Base-by-base conservation (phyloP, 2,797 vertebrate genomes). In the Heliangelus exortis region DNA sequence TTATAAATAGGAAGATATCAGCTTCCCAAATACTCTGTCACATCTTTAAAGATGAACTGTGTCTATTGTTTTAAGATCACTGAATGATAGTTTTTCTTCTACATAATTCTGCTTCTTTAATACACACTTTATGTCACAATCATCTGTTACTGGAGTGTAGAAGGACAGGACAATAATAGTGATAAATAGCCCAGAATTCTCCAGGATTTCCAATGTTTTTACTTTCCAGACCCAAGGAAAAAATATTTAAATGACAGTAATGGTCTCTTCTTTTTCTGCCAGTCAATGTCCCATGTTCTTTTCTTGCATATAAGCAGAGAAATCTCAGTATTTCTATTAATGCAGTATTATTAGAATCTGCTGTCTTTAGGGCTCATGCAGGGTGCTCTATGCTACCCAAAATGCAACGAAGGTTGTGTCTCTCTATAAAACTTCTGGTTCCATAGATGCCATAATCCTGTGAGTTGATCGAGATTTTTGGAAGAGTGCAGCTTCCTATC, bases 1-100 rank as follows among this genome's bases (percentile, higher is more conserved):
- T 89, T 92, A 59, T 68, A 92, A 77, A 55, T 31, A 92, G n/a
- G 29, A 78, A 94, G 91, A 92, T 58, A 39, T 33, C 75, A 79
- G 8, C 57, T 68, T 76, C 75, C 26, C 45, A 47, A 83, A 33
- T 28, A 29, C 11, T 50, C 79, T 51, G 26, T 41, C 72, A 66
- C 53, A 61, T 67, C 50, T 84, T 89, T 45, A n/a, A 23, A 84
- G 83, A 74, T 25, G 20, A 82, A 20, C 21, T 1, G 9, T 10
- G 5, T n/a, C 36, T 68, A 14, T 66, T 68, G 25, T 26, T 53
- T 92, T 68, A 72, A 84, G 22, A 31, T 1, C 34, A 61, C 15
- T 71, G 71, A 88, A 51, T 8, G 54, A 61, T 54, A 78, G 22
- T 61, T 78, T 26, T 9, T 47, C 45, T 77, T 81, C 54, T 65